Conservation (phyloP, 2,797 vertebrate species). For the Sebastes miniatus region DNA sequence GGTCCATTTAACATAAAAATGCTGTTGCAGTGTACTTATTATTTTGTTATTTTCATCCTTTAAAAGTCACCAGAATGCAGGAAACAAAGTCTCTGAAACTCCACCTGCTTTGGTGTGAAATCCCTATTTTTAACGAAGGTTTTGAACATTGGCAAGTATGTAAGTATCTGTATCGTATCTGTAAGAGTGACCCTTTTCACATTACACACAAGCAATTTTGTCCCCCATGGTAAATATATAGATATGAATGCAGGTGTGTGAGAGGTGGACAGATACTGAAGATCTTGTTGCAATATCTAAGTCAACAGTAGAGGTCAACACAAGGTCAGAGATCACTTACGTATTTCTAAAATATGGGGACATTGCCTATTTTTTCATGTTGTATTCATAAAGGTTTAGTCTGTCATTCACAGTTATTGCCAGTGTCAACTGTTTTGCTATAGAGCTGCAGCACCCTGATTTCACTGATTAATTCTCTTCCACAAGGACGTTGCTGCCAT, state of each 20-base stretch:
- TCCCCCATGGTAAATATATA: neutral
- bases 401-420: neutral
- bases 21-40: too few species aligned
- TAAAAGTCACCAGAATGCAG: too few species aligned
- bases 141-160: too few species aligned
- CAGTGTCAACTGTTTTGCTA: neutral
- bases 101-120: too few species aligned
- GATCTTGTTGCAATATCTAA: neutral
- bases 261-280: neutral
- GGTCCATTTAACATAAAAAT: too few species aligned
- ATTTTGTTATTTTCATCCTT: too few species aligned
- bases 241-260: neutral
- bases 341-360: neutral
- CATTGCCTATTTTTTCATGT: neutral
- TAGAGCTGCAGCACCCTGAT: neutral
- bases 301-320: neutral
- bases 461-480: neutral
- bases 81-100: too few species aligned
- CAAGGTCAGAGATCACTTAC: neutral
- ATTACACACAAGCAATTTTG: neutral
- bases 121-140: too few species aligned
- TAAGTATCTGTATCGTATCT: too few species aligned
- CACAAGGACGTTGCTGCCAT: neutral
- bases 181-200: neutral
- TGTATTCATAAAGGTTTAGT: neutral